Conservation (phyloP, 2,113 vertebrate species). For the Vulpes vulpes region DNA sequence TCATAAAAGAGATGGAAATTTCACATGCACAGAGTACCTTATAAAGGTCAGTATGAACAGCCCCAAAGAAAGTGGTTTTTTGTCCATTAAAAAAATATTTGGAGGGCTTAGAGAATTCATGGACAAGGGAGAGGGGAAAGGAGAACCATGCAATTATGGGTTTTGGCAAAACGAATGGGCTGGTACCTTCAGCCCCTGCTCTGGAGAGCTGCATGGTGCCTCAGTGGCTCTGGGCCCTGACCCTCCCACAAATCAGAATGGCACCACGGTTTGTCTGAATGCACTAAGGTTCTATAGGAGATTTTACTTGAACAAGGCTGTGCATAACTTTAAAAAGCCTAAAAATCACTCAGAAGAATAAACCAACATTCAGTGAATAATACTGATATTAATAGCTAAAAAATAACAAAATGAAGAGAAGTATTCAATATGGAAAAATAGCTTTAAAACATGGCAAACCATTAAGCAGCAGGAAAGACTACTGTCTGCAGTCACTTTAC, state of each 20-base stretch:
- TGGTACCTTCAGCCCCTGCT: background rate
- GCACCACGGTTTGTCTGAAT: background rate
- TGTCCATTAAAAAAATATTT: background rate
- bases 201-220: background rate
- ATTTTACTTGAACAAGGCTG: background rate
- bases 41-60: background rate
- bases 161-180: background rate
- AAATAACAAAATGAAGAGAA: background rate
- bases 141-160: background rate
- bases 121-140: background rate
- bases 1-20: conserved; percentile 65
- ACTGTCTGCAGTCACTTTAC: background rate
- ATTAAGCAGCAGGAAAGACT: conserved; percentile 8
- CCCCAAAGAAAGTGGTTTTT: background rate
- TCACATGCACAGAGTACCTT: background rate
- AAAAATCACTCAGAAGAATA: background rate
- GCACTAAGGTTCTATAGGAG: background rate
- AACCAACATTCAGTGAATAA: background rate
- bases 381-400: background rate
- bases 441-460: background rate
- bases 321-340: background rate
- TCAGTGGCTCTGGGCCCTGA: background rate
- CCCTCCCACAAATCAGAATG: background rate
- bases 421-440: background rate
- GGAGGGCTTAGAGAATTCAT: background rate